Evolutionary conservation across 2,888 invertebrate species (phyloP), one percentile per base, ranked within the genome.

Genomic region (Drymonia ruficornis): DNA sequence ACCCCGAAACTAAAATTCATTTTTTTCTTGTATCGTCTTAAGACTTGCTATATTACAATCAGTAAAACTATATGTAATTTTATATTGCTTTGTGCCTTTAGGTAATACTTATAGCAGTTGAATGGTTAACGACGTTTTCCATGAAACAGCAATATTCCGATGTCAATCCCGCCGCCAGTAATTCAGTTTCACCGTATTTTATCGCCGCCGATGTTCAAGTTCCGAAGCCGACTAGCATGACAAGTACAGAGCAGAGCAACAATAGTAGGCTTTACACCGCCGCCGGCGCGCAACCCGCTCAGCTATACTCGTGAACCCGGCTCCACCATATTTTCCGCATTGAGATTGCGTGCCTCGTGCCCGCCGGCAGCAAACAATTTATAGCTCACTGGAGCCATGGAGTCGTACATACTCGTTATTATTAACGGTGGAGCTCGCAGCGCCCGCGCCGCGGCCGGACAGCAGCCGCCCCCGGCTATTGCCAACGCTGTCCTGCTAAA

Each of bases 271-370:
- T 75, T 67, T 66, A 71, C 74, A 75, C 76, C 67, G 83, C 82
- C 81, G 66, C 71, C 73, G 80, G 78, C 56, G 72, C 63, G 62
- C 67, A 67, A 69, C 65, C 71, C 70, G 75, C 69, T 74, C 78
- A 80, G 72, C 76, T 78, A 67, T 72, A 74, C 70, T 60, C 58
- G 64, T 46, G 60, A 56, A 59, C 63, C 63, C 52, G 63, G 64
- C 68, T 59, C 55, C 62, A 51, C 67, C 74, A 75, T 85, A 91
- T 87, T 90, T 91, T 91, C 91, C 91, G 91, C 90, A 87, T 90
- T 89, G 88, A 85, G 85, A 86, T 89, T 91, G 91, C 91, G 91
- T 90, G 91, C 87, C 84, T 81, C 85, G 85, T 85, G 91, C 89
- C 91, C 89, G 84, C 80, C 81, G 91, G 91, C 91, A 80, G 78